A percentile compares a stretch with the other conserved stretches of the same genome.
Conservation (phyloP, 2,888 invertebrate genomes). For the Eupithecia subumbrata region DNA sequence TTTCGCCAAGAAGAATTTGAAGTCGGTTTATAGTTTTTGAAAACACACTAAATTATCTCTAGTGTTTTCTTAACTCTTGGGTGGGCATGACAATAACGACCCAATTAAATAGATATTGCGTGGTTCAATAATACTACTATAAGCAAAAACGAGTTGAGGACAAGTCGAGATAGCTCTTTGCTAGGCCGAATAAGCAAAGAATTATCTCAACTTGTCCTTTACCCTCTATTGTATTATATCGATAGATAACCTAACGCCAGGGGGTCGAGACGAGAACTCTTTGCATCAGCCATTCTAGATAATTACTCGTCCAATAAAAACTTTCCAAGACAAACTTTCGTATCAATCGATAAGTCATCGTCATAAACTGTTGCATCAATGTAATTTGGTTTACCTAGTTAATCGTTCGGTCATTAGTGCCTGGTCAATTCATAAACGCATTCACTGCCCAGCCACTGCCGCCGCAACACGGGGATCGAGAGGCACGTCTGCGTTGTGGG, state of each 20-base stretch:
- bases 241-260: constrained; percentile 68
- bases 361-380: constrained; percentile 1
- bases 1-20: no score
- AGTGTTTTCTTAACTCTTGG: not conserved
- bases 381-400: not conserved
- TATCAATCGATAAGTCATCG: not conserved
- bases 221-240: constrained; percentile 51
- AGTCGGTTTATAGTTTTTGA: no score
- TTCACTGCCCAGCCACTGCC: no score
- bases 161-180: no score
- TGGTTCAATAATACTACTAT: constrained; percentile 8
- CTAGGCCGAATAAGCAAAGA: constrained; percentile 24
- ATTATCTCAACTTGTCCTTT: constrained; percentile 54
- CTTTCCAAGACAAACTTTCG: constrained; percentile 16
- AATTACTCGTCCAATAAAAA: constrained; percentile 31
- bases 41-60: no score
- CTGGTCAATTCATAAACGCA: not conserved
- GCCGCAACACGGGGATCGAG: no score
- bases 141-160: not conserved
- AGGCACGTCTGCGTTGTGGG: no score
- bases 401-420: not conserved
- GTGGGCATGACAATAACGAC: not conserved
- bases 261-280: constrained; percentile 64
- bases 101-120: constrained; percentile 13
- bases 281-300: constrained; percentile 67